Percentiles rank a stretch among this genome's conserved stretches.
phyloP scores from a whole-genome alignment of 2,888 invertebrate species.

The Mesochorus sp. region DNA sequence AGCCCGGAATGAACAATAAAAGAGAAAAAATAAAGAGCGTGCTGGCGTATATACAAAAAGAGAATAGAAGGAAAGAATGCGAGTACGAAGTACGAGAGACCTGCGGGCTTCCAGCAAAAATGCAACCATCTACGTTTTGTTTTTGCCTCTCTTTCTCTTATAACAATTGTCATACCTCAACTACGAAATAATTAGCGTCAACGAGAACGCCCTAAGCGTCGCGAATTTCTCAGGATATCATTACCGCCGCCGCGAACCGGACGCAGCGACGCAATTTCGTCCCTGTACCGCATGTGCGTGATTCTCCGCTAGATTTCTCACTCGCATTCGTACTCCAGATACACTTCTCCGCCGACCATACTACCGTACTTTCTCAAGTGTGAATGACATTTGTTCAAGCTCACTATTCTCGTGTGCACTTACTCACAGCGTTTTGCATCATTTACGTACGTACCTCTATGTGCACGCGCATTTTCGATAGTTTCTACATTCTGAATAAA shows the following conservation, averaged over 20 bases:
- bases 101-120: neutral
- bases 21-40: neutral
- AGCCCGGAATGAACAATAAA: conserved; percentile 14
- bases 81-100: neutral
- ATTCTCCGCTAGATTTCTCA: neutral
- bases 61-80: neutral
- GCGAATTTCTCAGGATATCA: conserved; percentile 63
- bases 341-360: too few species aligned
- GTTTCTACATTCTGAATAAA: too few species aligned
- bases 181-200: neutral
- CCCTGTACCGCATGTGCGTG: neutral
- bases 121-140: neutral
- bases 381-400: neutral
- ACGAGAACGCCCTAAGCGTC: conserved; percentile 8
- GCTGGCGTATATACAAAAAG: neutral
- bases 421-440: conserved; percentile 58
- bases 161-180: neutral
- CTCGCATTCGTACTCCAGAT: conserved; percentile 2
- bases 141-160: neutral
- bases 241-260: conserved; percentile 50
- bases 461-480: conserved; percentile 36
- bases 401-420: too few species aligned
- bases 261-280: conserved; percentile 62
- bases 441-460: conserved; percentile 56
- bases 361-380: neutral